phyloP scores from a whole-genome alignment of 2,797 vertebrate genomes.

The Mormyrops boulengeri region DNA sequence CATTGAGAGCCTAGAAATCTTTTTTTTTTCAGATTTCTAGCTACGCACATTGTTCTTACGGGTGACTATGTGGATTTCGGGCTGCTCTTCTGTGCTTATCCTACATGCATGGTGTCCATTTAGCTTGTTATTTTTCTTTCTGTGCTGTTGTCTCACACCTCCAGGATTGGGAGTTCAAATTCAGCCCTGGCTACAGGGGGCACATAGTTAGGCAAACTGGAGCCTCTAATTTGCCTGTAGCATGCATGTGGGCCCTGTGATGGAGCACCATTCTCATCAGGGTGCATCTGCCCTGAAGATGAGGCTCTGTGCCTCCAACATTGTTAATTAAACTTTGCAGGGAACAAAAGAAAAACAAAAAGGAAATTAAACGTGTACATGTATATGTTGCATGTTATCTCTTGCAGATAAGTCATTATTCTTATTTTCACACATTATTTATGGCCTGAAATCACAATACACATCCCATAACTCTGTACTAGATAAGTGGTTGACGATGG shows the following conservation, averaged over 20 bases:
- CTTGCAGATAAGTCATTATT: neutral
- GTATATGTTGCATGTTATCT: neutral
- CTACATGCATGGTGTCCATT: neutral
- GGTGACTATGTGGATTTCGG: neutral
- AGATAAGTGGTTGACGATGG: neutral
- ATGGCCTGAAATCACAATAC: neutral
- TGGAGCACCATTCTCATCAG: neutral
- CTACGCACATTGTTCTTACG: neutral
- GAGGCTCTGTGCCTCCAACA: neutral
- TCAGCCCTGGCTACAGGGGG: neutral
- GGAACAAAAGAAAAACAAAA: neutral
- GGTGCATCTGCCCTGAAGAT: neutral
- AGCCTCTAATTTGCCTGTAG: neutral
- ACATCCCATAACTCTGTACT: neutral
- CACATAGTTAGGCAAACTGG: neutral
- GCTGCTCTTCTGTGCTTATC: neutral
- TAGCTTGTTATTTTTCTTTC: neutral
- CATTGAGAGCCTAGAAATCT: neutral
- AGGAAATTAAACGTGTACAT: neutral
- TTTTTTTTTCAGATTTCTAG: neutral
- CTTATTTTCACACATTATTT: neutral
- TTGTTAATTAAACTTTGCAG: neutral
- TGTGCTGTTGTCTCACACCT: neutral
- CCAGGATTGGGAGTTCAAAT: neutral
- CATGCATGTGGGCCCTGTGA: neutral